These are phyloP conservation scores for Catajapyx aquilonaris DNA, from an alignment of 1,140 invertebrate genomes.

Conservation along the genomic window DNA sequence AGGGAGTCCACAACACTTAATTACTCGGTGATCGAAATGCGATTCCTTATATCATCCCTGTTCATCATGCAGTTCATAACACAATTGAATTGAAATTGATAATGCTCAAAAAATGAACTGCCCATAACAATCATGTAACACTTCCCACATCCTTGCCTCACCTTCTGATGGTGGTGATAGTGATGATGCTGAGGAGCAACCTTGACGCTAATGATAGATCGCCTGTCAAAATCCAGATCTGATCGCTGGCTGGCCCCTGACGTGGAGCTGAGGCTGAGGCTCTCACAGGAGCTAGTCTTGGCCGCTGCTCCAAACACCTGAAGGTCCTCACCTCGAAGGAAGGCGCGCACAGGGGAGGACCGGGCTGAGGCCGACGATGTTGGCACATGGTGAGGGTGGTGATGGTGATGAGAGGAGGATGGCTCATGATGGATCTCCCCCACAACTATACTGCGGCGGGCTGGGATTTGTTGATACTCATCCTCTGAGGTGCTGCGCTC, in stretches of 20 bases:
- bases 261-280: slow-evolving; percentile 11
- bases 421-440: background rate
- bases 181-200: no score
- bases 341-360: slow-evolving; percentile 7
- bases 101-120: no score
- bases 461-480: slow-evolving; percentile 37
- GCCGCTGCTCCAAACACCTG: slow-evolving; percentile 9
- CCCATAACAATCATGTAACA: no score
- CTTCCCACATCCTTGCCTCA: no score
- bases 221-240: slow-evolving; percentile 8
- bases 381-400: slow-evolving; percentile 9
- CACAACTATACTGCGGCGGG: slow-evolving; percentile 10
- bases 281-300: slow-evolving; percentile 22
- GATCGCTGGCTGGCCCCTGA: slow-evolving; percentile 8
- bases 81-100: no score
- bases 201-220: no score
- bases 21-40: no score
- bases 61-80: no score
- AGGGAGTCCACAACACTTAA: no score
- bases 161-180: no score
- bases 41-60: no score
- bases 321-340: slow-evolving; percentile 14
- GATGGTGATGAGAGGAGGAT: no score
- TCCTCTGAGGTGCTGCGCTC: slow-evolving; percentile 21
- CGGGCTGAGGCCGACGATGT: slow-evolving; percentile 9